Percentiles rank a stretch among this genome's conserved stretches.
These are phyloP conservation scores for Perccottus glenii DNA, from an alignment of 2,113 vertebrate species.

Conservation along the genomic window DNA sequence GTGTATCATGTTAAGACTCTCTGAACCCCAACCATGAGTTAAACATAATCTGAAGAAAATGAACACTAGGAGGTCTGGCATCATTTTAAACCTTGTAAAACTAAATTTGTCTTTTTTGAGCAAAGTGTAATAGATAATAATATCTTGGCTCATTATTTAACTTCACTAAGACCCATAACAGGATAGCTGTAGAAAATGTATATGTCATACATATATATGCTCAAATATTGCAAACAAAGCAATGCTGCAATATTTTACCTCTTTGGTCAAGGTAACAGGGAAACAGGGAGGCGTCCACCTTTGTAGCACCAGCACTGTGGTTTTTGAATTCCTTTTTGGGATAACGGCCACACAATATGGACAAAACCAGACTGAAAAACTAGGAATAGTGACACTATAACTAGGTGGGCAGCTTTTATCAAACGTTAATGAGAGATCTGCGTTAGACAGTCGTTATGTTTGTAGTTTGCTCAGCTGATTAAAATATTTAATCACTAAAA, in stretches of 20 bases:
- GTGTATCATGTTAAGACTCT: slow-evolving; percentile 7
- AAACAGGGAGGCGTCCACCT: slow-evolving; percentile 30
- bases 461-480: neutral
- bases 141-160: neutral
- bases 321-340: slow-evolving; percentile 17
- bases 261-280: neutral
- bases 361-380: neutral
- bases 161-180: too few relatives aligned
- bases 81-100: neutral
- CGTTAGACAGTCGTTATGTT: neutral
- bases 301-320: slow-evolving; percentile 15
- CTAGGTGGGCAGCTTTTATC: neutral
- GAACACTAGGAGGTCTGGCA: neutral
- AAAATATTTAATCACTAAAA: too few relatives aligned
- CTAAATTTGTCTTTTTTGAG: neutral
- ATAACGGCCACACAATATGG: neutral
- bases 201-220: too few relatives aligned
- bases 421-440: slow-evolving; percentile 10
- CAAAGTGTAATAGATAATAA: neutral
- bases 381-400: slow-evolving; percentile 3
- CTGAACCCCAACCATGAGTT: slow-evolving; percentile 4
- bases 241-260: too few relatives aligned
- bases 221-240: too few relatives aligned
- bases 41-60: neutral
- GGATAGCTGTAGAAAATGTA: too few relatives aligned